These are phyloP conservation scores for Seriola dumerili DNA, from an alignment of 2,113 vertebrate genomes.

Conservation along the genomic window DNA sequence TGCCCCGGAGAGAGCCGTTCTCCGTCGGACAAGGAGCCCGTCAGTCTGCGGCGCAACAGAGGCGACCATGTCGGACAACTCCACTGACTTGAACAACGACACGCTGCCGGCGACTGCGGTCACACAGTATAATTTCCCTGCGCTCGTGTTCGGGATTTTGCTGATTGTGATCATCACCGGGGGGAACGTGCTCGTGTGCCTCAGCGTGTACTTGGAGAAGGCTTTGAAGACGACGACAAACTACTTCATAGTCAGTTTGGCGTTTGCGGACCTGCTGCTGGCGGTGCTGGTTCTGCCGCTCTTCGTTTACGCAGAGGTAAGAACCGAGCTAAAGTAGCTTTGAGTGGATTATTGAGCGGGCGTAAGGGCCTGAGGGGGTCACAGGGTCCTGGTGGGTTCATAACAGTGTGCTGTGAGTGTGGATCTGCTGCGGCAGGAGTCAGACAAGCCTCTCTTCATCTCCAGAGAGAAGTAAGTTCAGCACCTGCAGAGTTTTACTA, in stretches of 20 bases:
- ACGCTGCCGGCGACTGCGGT: constrained; percentile 43
- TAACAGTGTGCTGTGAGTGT: not conserved
- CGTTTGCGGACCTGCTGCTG: constrained; percentile 91
- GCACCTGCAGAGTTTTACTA: no score
- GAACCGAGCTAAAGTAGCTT: not conserved
- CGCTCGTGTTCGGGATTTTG: constrained; percentile 88
- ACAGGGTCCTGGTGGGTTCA: not conserved
- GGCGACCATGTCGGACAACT: constrained; percentile 74
- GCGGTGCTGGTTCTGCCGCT: constrained; percentile 94
- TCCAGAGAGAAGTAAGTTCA: no score
- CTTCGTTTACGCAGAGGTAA: constrained; percentile 88
- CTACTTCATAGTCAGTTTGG: constrained; percentile 95
- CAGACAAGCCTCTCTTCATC: not conserved
- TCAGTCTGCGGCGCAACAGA: constrained; percentile 25
- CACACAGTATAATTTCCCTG: constrained; percentile 77
- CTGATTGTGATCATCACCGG: constrained; percentile 88
- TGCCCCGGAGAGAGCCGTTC: constrained; percentile 2
- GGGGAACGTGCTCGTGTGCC: constrained; percentile 92
- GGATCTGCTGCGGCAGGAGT: not conserved
- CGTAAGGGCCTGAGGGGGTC: not conserved
- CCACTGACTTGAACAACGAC: constrained; percentile 57
- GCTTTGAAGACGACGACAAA: constrained; percentile 95
- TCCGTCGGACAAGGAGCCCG: constrained; percentile 41
- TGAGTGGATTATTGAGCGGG: not conserved
- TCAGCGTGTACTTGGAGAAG: constrained; percentile 92